Evolutionary conservation across 1,140 invertebrate genomes (phyloP).

Genomic region (Diplogasteroides magnus): DNA sequence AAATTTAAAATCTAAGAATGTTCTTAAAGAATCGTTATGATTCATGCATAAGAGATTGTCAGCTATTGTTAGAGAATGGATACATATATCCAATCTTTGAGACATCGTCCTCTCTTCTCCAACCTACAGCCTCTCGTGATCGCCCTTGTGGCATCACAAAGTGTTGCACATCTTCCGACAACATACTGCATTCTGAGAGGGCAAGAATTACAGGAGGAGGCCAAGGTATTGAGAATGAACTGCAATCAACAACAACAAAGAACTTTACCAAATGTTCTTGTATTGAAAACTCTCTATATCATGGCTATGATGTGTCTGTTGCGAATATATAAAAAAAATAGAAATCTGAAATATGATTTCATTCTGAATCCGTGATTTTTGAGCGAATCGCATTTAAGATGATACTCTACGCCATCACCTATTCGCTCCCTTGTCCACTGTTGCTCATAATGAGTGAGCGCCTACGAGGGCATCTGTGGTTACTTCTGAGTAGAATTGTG

Average conservation of each 20-base stretch:
- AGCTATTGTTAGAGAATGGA: too few relatives aligned
- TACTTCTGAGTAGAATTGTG: too few relatives aligned
- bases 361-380: not conserved
- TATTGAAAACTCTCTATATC: too few relatives aligned
- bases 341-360: too few relatives aligned
- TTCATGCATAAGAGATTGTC: too few relatives aligned
- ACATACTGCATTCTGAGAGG: not conserved
- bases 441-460: not conserved
- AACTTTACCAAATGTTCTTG: too few relatives aligned
- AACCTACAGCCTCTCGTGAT: not conserved
- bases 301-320: too few relatives aligned
- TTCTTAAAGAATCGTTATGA: too few relatives aligned
- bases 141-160: not conserved
- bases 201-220: not conserved
- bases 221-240: not conserved
- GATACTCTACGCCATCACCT: not conserved
- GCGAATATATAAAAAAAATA: too few relatives aligned
- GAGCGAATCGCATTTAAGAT: not conserved
- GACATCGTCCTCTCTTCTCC: not conserved
- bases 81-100: too few relatives aligned
- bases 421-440: not conserved
- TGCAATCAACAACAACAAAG: too few relatives aligned
- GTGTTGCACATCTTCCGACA: not conserved
- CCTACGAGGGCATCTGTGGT: too few relatives aligned
- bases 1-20: not conserved